These are phyloP conservation scores for Omphaloscelis lunosa DNA, from an alignment of 2,888 invertebrate genomes.

Conservation along the genomic window DNA sequence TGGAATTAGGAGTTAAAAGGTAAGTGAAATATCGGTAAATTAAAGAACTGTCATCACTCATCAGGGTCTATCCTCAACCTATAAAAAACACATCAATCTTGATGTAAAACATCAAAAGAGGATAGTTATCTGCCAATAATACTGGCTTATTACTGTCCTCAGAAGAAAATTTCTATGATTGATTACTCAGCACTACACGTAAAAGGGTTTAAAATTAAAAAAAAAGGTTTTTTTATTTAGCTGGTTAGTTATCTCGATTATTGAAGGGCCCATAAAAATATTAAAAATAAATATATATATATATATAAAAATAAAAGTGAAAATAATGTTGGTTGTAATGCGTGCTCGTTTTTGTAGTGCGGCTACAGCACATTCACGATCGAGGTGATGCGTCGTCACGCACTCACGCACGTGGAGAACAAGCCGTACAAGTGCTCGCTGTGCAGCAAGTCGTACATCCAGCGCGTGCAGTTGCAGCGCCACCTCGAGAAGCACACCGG, in stretches of 20 bases:
- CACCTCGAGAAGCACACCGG: conserved; percentile 94
- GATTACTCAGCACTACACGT: not conserved
- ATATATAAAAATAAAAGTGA: not conserved
- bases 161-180: not conserved
- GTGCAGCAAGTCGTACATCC: conserved; percentile 96
- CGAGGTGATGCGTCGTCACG: conserved; percentile 95
- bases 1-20: conserved; percentile 61
- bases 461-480: conserved; percentile 94
- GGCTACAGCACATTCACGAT: conserved; percentile 94
- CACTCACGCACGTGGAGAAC: conserved; percentile 91
- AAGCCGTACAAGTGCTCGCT: conserved; percentile 91
- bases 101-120: not conserved
- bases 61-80: not conserved
- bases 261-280: not conserved
- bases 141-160: not conserved
- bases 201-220: too few relatives aligned
- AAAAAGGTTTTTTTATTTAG: not conserved
- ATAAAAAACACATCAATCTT: not conserved
- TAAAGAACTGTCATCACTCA: not conserved
- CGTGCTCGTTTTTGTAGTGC: conserved; percentile 89
- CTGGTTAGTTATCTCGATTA: conserved; percentile 10
- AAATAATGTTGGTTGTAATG: not conserved
- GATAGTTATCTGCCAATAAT: not conserved
- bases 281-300: conserved; percentile 2
- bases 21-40: conserved; percentile 61